phyloP scores from a whole-genome alignment of 2,888 invertebrate genomes.

The Rutpela maculata region DNA sequence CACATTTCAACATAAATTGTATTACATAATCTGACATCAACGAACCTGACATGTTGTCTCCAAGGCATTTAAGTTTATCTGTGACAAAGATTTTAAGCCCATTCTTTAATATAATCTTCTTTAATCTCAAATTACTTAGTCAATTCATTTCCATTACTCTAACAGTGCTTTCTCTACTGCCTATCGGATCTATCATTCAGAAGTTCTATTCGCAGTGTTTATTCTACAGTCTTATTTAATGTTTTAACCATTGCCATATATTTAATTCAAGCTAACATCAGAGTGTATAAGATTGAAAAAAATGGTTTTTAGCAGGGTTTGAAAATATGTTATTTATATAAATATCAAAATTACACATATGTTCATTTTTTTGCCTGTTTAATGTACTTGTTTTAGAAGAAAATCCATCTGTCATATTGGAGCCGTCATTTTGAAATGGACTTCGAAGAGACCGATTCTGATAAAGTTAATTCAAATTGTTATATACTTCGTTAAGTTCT shows the following conservation, averaged over 20 bases:
- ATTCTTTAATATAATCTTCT: constrained; percentile 13
- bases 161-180: constrained; percentile 2
- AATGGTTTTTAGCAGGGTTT: no score
- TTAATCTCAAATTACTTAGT: constrained; percentile 13
- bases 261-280: no score
- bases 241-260: neutral
- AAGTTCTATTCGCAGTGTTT: neutral
- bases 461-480: no score
- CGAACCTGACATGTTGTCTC: neutral
- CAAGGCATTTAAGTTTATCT: neutral
- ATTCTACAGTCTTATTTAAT: neutral
- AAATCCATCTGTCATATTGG: no score
- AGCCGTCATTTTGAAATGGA: no score
- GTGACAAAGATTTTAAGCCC: neutral
- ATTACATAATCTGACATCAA: constrained; percentile 18
- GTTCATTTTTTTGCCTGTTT: no score
- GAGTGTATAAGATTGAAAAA: no score
- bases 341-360: no score
- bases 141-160: neutral
- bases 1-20: neutral
- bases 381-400: no score
- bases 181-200: neutral
- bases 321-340: no score
- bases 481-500: no score
- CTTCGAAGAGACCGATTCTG: no score